A percentile compares a stretch with the other conserved stretches of the same genome.
These are phyloP conservation scores for Nipponacmea schrenckii DNA, from an alignment of 2,888 invertebrate species.

Conservation along the genomic window DNA sequence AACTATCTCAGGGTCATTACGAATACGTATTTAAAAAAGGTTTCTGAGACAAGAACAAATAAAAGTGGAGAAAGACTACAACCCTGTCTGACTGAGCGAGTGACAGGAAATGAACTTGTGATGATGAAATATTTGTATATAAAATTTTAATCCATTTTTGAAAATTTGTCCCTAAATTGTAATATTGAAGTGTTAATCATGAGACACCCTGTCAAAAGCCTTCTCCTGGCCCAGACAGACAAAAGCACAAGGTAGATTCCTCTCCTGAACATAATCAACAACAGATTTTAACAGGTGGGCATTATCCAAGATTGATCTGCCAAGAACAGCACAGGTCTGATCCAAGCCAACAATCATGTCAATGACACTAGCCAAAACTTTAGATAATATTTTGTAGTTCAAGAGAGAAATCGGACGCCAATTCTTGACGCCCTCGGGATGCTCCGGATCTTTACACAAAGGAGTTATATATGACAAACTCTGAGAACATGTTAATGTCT, in stretches of 20 bases:
- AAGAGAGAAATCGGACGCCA: slow-evolving; percentile 41
- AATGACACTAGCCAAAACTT: slow-evolving; percentile 33
- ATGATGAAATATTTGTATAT: too few relatives aligned
- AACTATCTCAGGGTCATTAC: too few relatives aligned
- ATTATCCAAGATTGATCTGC: slow-evolving; percentile 39
- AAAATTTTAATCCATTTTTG: too few relatives aligned
- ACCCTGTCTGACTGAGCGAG: too few relatives aligned
- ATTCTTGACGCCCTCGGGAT: slow-evolving; percentile 30
- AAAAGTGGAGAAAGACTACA: too few relatives aligned
- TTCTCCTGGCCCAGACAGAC: slow-evolving; percentile 42
- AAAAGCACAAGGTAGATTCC: slow-evolving; percentile 32
- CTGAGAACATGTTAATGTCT: slow-evolving; percentile 19
- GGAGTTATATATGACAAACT: slow-evolving; percentile 26
- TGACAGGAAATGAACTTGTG: too few relatives aligned
- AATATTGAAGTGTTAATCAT: slow-evolving; percentile 29
- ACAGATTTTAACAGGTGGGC: slow-evolving; percentile 34
- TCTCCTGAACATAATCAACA: slow-evolving; percentile 35
- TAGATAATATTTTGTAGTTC: slow-evolving; percentile 39
- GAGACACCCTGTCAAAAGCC: slow-evolving; percentile 39
- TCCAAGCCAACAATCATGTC: slow-evolving; percentile 26
- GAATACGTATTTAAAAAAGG: too few relatives aligned
- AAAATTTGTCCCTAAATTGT: slow-evolving; percentile 29
- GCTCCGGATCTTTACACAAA: slow-evolving; percentile 35
- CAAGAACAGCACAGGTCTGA: slow-evolving; percentile 39
- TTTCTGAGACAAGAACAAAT: too few relatives aligned